phyloP scores from a whole-genome alignment of 2,797 vertebrate genomes.

The Gadopsis marmoratus region DNA sequence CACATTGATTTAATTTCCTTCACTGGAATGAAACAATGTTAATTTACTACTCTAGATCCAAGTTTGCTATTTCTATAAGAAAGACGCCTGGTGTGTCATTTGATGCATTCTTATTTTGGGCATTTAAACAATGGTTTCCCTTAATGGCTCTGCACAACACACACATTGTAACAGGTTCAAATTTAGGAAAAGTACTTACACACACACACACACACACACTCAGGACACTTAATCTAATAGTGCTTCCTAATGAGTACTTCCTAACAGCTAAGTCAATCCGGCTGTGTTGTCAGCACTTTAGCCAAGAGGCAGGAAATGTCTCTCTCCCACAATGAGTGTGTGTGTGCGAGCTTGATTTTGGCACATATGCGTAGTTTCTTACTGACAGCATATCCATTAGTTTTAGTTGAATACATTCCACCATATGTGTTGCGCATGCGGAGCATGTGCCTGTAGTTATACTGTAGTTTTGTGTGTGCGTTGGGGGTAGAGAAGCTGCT shows the following conservation, averaged over 20 bases:
- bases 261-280: constrained; percentile 62
- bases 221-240: constrained; percentile 71
- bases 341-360: not conserved
- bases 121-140: constrained; percentile 53
- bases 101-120: constrained; percentile 46
- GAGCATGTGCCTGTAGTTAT: not conserved
- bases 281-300: constrained; percentile 45
- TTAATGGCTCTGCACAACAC: constrained; percentile 44
- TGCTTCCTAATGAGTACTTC: constrained; percentile 58
- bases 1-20: constrained; percentile 16
- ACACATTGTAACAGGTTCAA: constrained; percentile 45
- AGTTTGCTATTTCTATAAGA: not conserved
- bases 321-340: constrained; percentile 12
- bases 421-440: not conserved
- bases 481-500: not conserved
- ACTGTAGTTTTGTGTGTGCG: not conserved
- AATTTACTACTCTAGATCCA: not conserved
- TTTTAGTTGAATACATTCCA: not conserved
- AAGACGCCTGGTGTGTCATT: not conserved
- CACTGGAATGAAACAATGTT: not conserved
- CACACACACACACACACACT: constrained; percentile 24
- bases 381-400: not conserved
- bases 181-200: constrained; percentile 27
- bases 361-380: not conserved
- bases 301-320: constrained; percentile 46